phyloP scores from a whole-genome alignment of 35 echinoderm and acorn worm genomes.

The Chiridota heheva region DNA sequence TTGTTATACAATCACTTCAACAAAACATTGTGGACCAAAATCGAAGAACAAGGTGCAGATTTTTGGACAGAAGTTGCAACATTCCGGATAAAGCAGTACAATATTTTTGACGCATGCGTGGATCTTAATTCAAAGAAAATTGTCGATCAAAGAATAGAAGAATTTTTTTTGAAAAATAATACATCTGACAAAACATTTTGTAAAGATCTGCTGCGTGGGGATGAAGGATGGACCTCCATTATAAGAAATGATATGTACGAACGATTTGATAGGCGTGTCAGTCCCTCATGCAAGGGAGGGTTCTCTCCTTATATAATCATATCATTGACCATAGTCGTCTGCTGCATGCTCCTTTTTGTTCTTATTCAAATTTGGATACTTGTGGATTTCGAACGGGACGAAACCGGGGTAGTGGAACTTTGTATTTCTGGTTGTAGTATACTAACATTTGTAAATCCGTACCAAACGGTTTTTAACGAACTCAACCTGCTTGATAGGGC shows the following conservation, averaged over 20 bases:
- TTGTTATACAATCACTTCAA: conserved; percentile 42
- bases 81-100: conserved; percentile 5
- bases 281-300: too few relatives aligned
- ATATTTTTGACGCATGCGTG: conserved; percentile 1
- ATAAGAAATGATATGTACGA: neutral
- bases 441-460: too few relatives aligned
- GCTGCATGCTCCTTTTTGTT: too few relatives aligned
- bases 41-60: neutral
- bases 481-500: too few relatives aligned
- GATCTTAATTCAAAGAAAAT: neutral
- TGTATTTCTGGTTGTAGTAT: too few relatives aligned
- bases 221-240: neutral
- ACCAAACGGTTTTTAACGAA: too few relatives aligned
- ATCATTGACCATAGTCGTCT: too few relatives aligned
- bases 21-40: conserved; percentile 25
- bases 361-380: too few relatives aligned
- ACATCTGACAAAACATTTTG: neutral
- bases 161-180: neutral
- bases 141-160: neutral
- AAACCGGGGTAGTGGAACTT: too few relatives aligned
- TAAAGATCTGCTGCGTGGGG: neutral
- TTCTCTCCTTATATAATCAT: too few relatives aligned
- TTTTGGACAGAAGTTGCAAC: conserved; percentile 22
- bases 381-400: too few relatives aligned
- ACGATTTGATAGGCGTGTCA: too few relatives aligned